Percentiles rank a stretch among this genome's conserved stretches.
phyloP scores from a whole-genome alignment of 2,797 vertebrate genomes.

The Phoebastria nigripes region DNA sequence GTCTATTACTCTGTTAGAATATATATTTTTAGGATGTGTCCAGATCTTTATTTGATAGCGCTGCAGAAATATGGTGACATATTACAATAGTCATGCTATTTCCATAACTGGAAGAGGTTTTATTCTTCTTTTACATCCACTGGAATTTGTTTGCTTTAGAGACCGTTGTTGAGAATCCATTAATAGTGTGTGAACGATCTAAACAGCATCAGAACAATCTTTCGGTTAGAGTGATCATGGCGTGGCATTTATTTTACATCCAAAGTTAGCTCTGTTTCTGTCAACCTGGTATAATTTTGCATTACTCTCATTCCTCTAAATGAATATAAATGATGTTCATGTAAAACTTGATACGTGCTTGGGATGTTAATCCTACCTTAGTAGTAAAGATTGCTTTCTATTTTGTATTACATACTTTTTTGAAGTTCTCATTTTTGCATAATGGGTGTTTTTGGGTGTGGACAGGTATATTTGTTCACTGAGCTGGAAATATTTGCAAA shows the following conservation, averaged over 20 bases:
- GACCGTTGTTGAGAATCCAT: not conserved
- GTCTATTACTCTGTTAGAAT: not conserved
- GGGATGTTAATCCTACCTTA: not conserved
- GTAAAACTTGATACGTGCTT: not conserved
- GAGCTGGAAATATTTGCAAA: not conserved
- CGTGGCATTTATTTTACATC: not conserved
- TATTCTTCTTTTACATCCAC: not conserved
- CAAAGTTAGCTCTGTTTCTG: not conserved
- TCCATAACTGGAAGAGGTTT: not conserved
- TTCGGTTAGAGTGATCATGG: not conserved
- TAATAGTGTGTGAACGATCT: not conserved
- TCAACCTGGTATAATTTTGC: not conserved
- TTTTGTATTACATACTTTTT: not conserved
- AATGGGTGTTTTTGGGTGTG: not conserved
- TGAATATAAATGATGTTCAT: not conserved
- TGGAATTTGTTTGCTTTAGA: slow-evolving; percentile 49
- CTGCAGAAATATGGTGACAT: not conserved
- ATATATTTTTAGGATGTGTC: not conserved
- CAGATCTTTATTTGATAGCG: not conserved
- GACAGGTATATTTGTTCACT: not conserved
- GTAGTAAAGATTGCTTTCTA: not conserved
- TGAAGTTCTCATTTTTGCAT: not conserved
- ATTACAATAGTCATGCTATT: not conserved
- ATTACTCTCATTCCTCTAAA: not conserved
- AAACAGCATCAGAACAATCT: not conserved